Conservation (phyloP, 2,113 vertebrate species). For the Murina feae region DNA sequence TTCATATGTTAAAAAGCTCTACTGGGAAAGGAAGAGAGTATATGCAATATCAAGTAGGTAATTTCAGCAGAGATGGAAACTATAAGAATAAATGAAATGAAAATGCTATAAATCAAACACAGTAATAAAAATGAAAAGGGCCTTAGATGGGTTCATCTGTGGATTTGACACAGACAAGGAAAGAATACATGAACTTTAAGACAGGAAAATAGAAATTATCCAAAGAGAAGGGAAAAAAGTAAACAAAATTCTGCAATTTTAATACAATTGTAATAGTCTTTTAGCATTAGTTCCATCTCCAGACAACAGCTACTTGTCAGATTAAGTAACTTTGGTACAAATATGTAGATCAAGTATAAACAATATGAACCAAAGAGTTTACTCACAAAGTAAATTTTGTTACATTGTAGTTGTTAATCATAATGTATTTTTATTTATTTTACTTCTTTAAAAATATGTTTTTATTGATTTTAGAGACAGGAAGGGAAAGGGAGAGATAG, state of each 20-base stretch:
- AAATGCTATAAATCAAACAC: constrained; percentile 22
- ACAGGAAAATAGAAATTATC: neutral
- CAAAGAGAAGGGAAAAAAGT: neutral
- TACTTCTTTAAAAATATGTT: too few species aligned
- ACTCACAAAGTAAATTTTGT: neutral
- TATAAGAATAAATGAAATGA: neutral
- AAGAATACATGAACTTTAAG: neutral
- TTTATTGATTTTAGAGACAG: too few species aligned
- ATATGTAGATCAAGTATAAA: constrained; percentile 26
- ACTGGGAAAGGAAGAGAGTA: constrained; percentile 10
- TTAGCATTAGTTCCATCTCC: neutral
- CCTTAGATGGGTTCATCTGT: neutral
- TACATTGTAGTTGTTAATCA: neutral
- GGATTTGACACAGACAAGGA: neutral
- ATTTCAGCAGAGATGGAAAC: neutral
- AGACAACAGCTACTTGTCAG: neutral
- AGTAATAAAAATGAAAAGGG: neutral
- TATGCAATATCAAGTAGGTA: neutral
- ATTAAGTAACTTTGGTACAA: neutral
- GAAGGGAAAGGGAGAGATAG: too few species aligned
- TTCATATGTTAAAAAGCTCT: neutral
- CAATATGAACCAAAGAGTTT: neutral
- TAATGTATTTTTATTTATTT: neutral
- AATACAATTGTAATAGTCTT: neutral
- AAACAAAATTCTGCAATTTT: neutral